Base-by-base conservation (phyloP, 2,113 vertebrate genomes). In the Heloderma charlesbogerti region DNA sequence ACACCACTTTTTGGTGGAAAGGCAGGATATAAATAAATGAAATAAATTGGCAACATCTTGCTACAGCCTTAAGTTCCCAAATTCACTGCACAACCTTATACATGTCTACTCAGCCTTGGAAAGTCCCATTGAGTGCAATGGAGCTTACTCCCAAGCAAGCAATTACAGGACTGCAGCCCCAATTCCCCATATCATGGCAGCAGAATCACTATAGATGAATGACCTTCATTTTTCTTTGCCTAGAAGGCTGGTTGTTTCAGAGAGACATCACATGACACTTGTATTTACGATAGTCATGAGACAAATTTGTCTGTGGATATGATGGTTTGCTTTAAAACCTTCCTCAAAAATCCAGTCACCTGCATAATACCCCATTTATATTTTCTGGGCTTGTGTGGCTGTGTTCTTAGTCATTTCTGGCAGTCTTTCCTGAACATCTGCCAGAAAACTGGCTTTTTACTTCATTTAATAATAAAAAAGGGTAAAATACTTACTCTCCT, bases 91-190 rank as follows among this genome's bases (percentile, higher is more conserved):
- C 37, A 66, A 40, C 0, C n/a, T 51, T 84, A 66, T 66, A 74
- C 29, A 88, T 12, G 2, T n/a, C 6, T 29, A 88, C n/a, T n/a
- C n/a, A n/a, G n/a, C n/a, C n/a, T n/a, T n/a, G 57, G 9, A 0
- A 0, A 79, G 9, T 78, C 80, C 51, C 3, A 48, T 3, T 27
- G 34, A 0, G 0, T 20, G 6, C 0, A 4, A 0, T 10, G 54
- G 45, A 85, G 9, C 18, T 83, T 37, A 40, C 57, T 18, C 78
- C 80, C 80, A n/a, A 25, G 69, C 12, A 40, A 20, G 4, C 20
- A 25, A 6, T 9, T 22, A 45, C 13, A 51, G 37, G n/a, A 63
- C 9, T 57, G 48, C 34, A 87, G 43, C 18, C 66, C 48, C 7
- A 8, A 29, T 40, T 79, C 34, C 43, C 31, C 40, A 57, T 48